Base-by-base conservation (phyloP, 1,140 invertebrate species). In the Meloidogyne hapla region DNA sequence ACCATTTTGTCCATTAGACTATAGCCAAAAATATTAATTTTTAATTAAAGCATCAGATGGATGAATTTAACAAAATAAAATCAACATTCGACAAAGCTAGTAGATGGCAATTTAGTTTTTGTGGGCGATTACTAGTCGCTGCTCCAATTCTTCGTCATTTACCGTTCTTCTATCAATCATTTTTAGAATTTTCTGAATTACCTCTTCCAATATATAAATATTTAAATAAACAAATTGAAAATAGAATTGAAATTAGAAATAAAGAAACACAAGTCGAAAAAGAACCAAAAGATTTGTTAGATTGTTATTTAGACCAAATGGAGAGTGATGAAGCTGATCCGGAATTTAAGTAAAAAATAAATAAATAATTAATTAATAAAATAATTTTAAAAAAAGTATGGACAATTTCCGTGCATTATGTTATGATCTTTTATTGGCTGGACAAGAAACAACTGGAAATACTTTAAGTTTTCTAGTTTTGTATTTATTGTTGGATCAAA, bases 381-480 rank as follows among this genome's bases (percentile, higher is more conserved):
- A n/a, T 71, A 10, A 21, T 13, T 18, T 21, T 25, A 10, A 15
- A 13, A 18, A 70, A 38, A 75, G 74, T 56, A 75, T 75, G 74
- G 69, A 67, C 6, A 67, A 75, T 67, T n/a, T 75, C 8, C 64
- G 69, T 3, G 48, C n/a, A 6, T 33, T 75, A 2, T 75, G 74
- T 21, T 75, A 61, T 25, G 74, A 75, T 61, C 45, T 75, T 48
- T 75, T 67, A 38, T 38, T 75, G 10, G 74, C 74, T 21, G 74
- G 74, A 2, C 74, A 75, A 40, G 74, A 40, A 69, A 74, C 75
- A n/a, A 76, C 75, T 33, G 26, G 28, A 10, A 26, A 21, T 12
- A 76, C 75, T 15, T 48, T 77, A 15, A 62, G 45, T 3, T 76
- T 74, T 40, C 25, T 77, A 28, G 18, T 76, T 18, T 21, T 75